phyloP scores from a whole-genome alignment of 2,113 vertebrate species.

The Myrmecophaga tridactyla region DNA sequence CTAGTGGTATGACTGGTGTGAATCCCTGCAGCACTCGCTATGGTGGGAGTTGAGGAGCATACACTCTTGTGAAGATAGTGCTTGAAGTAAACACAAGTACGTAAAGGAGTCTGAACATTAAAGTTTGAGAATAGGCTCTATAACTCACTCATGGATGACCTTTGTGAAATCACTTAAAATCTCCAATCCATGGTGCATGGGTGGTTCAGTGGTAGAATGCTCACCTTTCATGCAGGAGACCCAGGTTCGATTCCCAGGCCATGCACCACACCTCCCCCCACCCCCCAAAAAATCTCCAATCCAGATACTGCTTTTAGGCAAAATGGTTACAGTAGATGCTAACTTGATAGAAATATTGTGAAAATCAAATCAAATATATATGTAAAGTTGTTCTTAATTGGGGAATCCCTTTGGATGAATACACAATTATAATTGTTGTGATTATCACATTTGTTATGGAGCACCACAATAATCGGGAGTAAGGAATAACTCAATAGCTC shows the following conservation, averaged over 20 bases:
- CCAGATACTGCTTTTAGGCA: not conserved
- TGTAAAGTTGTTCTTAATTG: not conserved
- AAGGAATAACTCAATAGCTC: not conserved
- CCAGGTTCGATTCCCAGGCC: too few relatives aligned
- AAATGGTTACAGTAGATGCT: not conserved
- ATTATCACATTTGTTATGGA: not conserved
- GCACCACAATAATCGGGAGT: not conserved
- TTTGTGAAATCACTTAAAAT: not conserved
- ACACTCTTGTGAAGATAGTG: not conserved
- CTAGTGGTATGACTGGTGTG: rapidly evolving
- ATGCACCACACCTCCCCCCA: too few relatives aligned
- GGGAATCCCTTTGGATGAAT: not conserved
- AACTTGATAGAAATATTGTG: not conserved
- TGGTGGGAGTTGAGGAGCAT: rapidly evolving
- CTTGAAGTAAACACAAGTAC: not conserved
- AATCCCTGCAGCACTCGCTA: rapidly evolving
- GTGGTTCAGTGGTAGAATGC: too few relatives aligned
- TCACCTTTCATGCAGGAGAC: too few relatives aligned
- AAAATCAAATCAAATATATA: not conserved
- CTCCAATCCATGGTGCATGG: too few relatives aligned
- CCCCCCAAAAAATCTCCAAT: too few relatives aligned
- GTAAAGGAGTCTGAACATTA: rapidly evolving
- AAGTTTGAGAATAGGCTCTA: not conserved
- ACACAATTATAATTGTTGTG: not conserved
- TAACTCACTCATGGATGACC: rapidly evolving